Evolutionary conservation across 2,113 vertebrate species (phyloP).

Genomic region (Ochotona curzoniae): DNA sequence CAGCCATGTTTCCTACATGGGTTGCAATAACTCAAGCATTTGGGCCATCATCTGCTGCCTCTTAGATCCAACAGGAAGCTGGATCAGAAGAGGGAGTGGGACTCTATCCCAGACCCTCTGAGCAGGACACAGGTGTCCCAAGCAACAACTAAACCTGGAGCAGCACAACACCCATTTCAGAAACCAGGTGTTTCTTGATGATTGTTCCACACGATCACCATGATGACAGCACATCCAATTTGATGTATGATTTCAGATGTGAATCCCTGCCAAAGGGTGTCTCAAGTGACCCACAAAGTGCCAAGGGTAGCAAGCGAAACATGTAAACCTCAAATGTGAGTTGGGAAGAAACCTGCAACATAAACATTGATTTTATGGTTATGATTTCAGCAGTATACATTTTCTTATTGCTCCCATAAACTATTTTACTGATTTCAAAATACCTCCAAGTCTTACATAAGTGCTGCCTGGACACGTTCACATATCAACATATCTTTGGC

Average conservation of each 20-base stretch:
- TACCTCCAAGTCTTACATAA: constrained; percentile 56
- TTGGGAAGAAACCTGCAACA: neutral
- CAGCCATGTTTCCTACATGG: too few relatives aligned
- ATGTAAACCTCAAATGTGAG: constrained; percentile 29
- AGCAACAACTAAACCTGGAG: too few relatives aligned
- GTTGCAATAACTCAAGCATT: too few relatives aligned
- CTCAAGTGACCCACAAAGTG: neutral
- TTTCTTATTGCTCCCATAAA: constrained; percentile 60
- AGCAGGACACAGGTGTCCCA: too few relatives aligned
- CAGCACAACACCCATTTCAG: too few relatives aligned
- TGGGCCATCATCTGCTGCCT: too few relatives aligned
- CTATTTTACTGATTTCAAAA: constrained; percentile 62
- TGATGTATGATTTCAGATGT: neutral
- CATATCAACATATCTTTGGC: constrained; percentile 23
- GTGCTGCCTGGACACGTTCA: constrained; percentile 28
- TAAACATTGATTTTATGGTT: constrained; percentile 57
- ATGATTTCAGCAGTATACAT: constrained; percentile 37
- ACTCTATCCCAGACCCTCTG: too few relatives aligned
- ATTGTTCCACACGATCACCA: neutral
- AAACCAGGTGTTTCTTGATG: neutral
- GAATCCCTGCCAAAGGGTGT: neutral
- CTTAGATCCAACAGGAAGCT: too few relatives aligned
- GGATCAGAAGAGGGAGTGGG: too few relatives aligned
- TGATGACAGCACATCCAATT: neutral
- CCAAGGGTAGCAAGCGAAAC: constrained; percentile 32